phyloP scores from a whole-genome alignment of 2,888 invertebrate genomes.

The Coelopa pilipes region DNA sequence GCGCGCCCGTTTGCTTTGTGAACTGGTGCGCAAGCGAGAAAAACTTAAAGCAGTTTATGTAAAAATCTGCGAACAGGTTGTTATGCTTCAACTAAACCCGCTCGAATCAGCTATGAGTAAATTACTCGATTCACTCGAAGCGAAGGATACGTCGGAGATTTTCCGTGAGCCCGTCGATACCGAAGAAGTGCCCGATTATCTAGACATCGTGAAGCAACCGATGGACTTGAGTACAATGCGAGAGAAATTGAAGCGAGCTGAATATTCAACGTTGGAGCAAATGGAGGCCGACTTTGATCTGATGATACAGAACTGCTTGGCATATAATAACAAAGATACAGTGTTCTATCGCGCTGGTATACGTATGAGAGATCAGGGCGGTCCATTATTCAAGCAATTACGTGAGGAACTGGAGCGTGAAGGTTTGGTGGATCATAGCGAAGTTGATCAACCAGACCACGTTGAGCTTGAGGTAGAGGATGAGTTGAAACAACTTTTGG shows the following conservation, averaged over 20 bases:
- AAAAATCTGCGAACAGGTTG: conserved; percentile 82
- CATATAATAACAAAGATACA: conserved; percentile 95
- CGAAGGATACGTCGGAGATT: conserved; percentile 85
- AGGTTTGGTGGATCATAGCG: conserved; percentile 61
- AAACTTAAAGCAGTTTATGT: conserved; percentile 90
- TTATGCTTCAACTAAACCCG: conserved; percentile 84
- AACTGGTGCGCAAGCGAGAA: conserved; percentile 94
- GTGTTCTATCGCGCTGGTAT: conserved; percentile 92
- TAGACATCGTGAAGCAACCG: conserved; percentile 82
- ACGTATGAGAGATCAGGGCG: conserved; percentile 90
- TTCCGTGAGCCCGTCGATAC: conserved; percentile 94
- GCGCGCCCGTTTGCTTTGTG: conserved; percentile 89
- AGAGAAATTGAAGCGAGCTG: conserved; percentile 75
- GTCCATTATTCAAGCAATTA: conserved; percentile 80
- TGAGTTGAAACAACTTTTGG: conserved; percentile 68
- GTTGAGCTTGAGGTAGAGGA: conserved; percentile 70
- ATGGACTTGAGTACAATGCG: conserved; percentile 94
- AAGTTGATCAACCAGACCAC: conserved; percentile 67
- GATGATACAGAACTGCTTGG: conserved; percentile 96
- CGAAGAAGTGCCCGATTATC: conserved; percentile 90
- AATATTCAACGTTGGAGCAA: conserved; percentile 78
- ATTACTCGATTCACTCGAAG: conserved; percentile 79
- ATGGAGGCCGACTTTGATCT: conserved; percentile 91
- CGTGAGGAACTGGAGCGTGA: conserved; percentile 74
- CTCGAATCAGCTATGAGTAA: conserved; percentile 81